Evolutionary conservation across 2,797 vertebrate genomes (phyloP).

Genomic region (Eulemur rubriventer): DNA sequence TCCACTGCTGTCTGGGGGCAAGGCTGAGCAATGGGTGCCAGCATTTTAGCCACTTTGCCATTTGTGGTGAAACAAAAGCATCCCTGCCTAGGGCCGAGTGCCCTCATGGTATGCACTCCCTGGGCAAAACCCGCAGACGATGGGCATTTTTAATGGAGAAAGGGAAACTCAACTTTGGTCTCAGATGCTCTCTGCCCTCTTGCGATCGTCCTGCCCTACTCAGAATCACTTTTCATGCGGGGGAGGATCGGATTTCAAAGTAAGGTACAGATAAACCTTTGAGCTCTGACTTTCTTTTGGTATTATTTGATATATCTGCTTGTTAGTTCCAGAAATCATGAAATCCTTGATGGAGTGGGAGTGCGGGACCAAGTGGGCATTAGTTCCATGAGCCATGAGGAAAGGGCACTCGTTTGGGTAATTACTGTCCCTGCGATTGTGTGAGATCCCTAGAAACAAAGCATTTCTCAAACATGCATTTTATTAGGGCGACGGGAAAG

Average conservation of each 20-base stretch:
- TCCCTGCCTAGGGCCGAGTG: accelerated
- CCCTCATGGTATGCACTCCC: accelerated
- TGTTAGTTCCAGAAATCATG: not conserved
- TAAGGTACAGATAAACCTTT: not conserved
- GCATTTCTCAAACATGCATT: not conserved
- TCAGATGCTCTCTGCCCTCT: not conserved
- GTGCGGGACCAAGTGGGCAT: not conserved
- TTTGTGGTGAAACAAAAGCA: not conserved
- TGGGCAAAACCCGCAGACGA: not conserved
- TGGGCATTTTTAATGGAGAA: not conserved
- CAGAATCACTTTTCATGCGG: not conserved
- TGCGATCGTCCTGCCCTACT: not conserved
- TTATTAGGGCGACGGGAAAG: not conserved
- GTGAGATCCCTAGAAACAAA: not conserved
- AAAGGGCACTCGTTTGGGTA: not conserved
- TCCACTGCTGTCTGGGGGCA: not conserved
- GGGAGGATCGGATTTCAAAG: not conserved
- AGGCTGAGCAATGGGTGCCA: not conserved
- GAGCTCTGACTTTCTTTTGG: not conserved
- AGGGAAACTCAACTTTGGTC: not conserved
- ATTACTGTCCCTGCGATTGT: not conserved
- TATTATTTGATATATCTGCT: not conserved
- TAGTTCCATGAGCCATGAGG: not conserved
- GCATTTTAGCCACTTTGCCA: accelerated
- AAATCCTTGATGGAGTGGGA: not conserved